Evolutionary conservation across 92 coral and sea anemone genomes (phyloP), one percentile per base, ranked within the genome.

Genomic region (Muricea muricata): DNA sequence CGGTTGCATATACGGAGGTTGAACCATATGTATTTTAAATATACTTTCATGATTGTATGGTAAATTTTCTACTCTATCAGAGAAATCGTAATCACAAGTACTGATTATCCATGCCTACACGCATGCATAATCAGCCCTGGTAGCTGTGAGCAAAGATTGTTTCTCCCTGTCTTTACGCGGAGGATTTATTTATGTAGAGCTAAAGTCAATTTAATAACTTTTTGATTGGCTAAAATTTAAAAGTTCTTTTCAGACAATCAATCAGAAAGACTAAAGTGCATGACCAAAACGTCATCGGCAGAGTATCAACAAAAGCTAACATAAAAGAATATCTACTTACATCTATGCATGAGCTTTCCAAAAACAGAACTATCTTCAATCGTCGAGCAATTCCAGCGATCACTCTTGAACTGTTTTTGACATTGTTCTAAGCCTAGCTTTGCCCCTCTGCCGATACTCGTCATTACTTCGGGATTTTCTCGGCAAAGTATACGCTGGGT

Each of bases 301-400:
- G 45, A 5, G 45, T 11, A 45, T 6, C 50, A 17, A 45, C 9
- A 45, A 45, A 5, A 8, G 14, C 1, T 17, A 8, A 5, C 50
- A 45, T 29, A 11, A n/a, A n/a, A n/a, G n/a, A n/a, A n/a, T 78
- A 5, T 37, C 9, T 84, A 67, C 82, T 75, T 87, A 97, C 98
- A 95, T 92, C 81, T 78, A 7, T 94, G 91, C 94, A 91, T 97
- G 20, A 97, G 94, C 86, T 93, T 97, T 41, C 99, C 99, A 71
- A 97, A 97, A 34, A 97, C 94, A 41, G 98, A 89, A 0, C 94
- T 92, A 75, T 97, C 99, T 7, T 95, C 92, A 0, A 94, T 88
- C 3, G 99, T 97, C 0, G 99, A 97, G 32, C 99, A 97, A 76
- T 97, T 97, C 99, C 99, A 97, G 17, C 98, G 87, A 45, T 93